Evolutionary conservation across 2,888 invertebrate genomes (phyloP).

Genomic region (Drosophila dives): DNA sequence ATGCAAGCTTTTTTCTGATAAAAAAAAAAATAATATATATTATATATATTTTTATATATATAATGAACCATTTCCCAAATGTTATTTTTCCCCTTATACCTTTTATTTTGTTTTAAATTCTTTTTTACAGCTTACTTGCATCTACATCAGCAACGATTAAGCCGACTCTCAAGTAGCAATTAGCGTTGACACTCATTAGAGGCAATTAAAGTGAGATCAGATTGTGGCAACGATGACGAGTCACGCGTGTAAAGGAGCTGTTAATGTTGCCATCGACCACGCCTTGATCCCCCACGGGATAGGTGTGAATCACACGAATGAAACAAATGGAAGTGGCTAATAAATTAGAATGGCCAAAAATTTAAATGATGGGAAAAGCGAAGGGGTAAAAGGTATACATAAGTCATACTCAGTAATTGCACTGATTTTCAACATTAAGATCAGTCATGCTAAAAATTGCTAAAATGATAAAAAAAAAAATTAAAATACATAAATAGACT

Average conservation of each 20-base stretch:
- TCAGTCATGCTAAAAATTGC: neutral
- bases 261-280: constrained; percentile 42
- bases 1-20: neutral
- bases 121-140: constrained; percentile 37
- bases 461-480: neutral
- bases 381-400: neutral
- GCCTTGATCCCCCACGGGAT: constrained; percentile 38
- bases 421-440: constrained; percentile 7
- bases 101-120: constrained; percentile 7
- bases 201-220: constrained; percentile 76
- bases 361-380: constrained; percentile 23
- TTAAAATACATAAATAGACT: neutral
- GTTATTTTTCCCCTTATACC: neutral
- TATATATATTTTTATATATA: neutral
- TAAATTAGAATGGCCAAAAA: constrained; percentile 61
- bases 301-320: constrained; percentile 50
- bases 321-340: constrained; percentile 45
- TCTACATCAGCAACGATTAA: constrained; percentile 23
- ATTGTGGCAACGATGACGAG: constrained; percentile 63
- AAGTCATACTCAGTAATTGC: constrained; percentile 1
- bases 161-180: constrained; percentile 68
- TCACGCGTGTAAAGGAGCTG: constrained; percentile 58
- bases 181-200: constrained; percentile 77
- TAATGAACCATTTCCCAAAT: neutral
- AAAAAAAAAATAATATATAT: neutral